These are phyloP conservation scores for Rhyacophila evoluta DNA, from an alignment of 2,888 invertebrate genomes.

Conservation along the genomic window DNA sequence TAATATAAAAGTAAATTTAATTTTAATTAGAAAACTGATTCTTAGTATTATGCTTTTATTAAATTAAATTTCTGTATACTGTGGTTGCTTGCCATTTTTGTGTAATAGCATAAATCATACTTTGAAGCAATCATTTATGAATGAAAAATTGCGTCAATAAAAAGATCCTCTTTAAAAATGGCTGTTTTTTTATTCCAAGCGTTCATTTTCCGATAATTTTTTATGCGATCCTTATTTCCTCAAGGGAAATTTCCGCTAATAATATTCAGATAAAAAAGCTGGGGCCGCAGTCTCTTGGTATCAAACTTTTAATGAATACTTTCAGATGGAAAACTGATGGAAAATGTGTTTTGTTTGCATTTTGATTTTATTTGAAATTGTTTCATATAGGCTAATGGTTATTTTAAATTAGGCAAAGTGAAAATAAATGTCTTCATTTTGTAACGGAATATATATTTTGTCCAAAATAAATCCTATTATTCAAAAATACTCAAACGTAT, in stretches of 20 bases:
- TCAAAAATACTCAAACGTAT: no score
- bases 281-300: background rate
- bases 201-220: constrained; percentile 17
- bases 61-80: background rate
- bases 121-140: background rate
- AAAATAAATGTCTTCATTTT: no score
- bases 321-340: background rate
- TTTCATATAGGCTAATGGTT: background rate
- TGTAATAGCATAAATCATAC: background rate
- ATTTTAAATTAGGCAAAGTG: no score
- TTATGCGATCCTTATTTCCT: constrained; percentile 17
- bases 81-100: background rate
- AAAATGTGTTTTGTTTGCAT: background rate
- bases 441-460: no score
- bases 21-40: no score
- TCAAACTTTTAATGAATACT: constrained; percentile 15
- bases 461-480: no score
- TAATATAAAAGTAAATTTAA: no score
- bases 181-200: background rate
- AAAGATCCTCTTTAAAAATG: background rate
- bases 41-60: no score
- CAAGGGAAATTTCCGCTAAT: constrained; percentile 8
- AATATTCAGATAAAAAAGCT: background rate
- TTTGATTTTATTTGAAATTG: background rate
- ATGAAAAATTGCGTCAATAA: constrained; percentile 15